phyloP scores from a whole-genome alignment of 2,888 invertebrate species.

The Oxystoma pomonae region DNA sequence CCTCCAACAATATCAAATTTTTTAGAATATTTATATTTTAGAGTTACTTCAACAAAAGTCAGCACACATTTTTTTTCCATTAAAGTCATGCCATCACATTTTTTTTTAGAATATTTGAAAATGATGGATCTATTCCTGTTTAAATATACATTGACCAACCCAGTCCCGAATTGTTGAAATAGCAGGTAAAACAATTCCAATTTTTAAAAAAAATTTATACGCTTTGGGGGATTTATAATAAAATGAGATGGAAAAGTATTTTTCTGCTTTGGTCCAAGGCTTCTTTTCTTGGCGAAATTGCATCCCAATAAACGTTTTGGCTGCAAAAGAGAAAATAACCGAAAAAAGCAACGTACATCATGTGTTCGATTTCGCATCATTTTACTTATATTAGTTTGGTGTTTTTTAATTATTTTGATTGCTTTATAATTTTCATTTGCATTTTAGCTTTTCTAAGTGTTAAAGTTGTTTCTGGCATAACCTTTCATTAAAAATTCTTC shows the following conservation, averaged over 20 bases:
- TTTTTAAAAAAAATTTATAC: background rate
- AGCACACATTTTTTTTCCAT: background rate
- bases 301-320: background rate
- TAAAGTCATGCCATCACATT: no score
- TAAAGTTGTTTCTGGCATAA: background rate
- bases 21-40: background rate
- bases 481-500: background rate
- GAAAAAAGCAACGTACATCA: background rate
- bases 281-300: background rate
- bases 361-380: background rate
- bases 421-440: background rate
- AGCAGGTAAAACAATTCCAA: background rate
- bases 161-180: background rate
- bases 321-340: background rate
- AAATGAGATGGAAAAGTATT: background rate
- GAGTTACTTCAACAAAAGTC: constrained; percentile 1
- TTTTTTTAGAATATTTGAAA: background rate
- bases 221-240: constrained; percentile 5
- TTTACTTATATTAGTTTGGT: background rate
- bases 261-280: background rate
- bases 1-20: constrained; percentile 1
- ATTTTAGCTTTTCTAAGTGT: background rate
- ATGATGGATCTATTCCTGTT: constrained; percentile 3
- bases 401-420: background rate
- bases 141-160: background rate